Base-by-base conservation (phyloP, 2,888 invertebrate genomes). In the Xanthostigma xanthostigma region DNA sequence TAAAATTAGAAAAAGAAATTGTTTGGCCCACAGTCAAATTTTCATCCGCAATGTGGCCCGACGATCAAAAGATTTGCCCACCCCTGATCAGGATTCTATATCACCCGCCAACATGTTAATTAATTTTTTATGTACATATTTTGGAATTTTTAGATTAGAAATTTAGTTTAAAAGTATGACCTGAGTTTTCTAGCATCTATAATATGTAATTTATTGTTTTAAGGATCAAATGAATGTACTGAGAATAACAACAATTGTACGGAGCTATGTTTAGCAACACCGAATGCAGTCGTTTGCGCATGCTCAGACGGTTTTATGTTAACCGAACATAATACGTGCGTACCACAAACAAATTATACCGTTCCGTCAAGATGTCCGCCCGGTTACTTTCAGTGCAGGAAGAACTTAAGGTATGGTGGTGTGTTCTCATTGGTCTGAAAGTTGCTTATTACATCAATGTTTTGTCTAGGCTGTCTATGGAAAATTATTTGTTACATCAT, bases 251-350 rank as follows among this genome's bases (percentile, higher is more conserved):
- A 62, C 44, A 58, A 72, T 38, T 90, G 89, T 63, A 71, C 78
- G 0, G 81, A 86, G 57, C 69, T 89, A 56, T 88, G 89, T 65
- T 68, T 89, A 54, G 71, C 77, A 10, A 73, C 73, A 35, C 78
- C 78, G 5, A 64, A 66, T 39, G 73, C 72, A 2, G 65, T 72
- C 3, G 65, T 69, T 14, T 81, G 79, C 64, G 73, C 69, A 9
- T 81, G 84, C 64, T 71, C 75, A 0, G 76, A 79, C 58, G 81
- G 79, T 9, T 79, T 64, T 57, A 64, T 69, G 2, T 60, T 73
- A 1, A 66, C 63, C 44, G 65, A 57, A 48, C 54, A 53, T 37
- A 57, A 57, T 48, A 52, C 55, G 8, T 66, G 65, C 52, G 49
- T 51, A n/a, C 62, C 55, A 52, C 59, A 59, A 27, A 53, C 58